phyloP scores from a whole-genome alignment of 1,140 invertebrate species.

The Diprion similis region DNA sequence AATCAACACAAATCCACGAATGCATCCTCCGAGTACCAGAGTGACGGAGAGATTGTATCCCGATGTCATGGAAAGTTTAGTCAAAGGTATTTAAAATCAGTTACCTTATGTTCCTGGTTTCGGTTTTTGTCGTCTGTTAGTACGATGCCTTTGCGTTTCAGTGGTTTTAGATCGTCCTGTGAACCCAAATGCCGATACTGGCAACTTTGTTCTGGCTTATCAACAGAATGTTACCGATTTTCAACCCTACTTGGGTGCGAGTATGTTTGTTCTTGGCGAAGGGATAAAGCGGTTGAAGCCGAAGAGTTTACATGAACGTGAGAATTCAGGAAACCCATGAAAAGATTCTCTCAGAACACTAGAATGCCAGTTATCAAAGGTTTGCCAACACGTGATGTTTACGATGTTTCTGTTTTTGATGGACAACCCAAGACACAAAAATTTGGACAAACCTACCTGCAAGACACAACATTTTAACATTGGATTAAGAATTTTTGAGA shows the following conservation, averaged over 20 bases:
- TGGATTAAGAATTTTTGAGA: too few relatives aligned
- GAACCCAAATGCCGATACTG: slow-evolving; percentile 23
- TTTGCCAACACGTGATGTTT: too few relatives aligned
- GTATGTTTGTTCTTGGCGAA: not conserved
- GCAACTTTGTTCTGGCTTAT: slow-evolving; percentile 30
- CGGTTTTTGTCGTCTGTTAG: too few relatives aligned
- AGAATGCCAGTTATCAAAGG: too few relatives aligned
- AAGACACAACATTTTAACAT: too few relatives aligned
- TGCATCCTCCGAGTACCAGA: slow-evolving; percentile 78
- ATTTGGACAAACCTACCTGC: too few relatives aligned
- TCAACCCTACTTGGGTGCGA: slow-evolving; percentile 5
- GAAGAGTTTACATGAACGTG: slow-evolving; percentile 12
- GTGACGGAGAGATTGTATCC: slow-evolving; percentile 85
- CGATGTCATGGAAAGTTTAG: slow-evolving; percentile 81
- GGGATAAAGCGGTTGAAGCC: slow-evolving; percentile 3
- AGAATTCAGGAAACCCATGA: not conserved
- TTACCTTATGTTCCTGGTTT: not conserved
- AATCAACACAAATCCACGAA: slow-evolving; percentile 90
- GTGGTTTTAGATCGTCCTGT: slow-evolving; percentile 20
- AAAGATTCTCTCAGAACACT: too few relatives aligned
- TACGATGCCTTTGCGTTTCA: not conserved
- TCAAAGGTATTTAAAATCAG: slow-evolving; percentile 75
- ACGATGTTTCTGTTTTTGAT: too few relatives aligned
- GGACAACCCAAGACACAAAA: too few relatives aligned
- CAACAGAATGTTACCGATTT: slow-evolving; percentile 20